phyloP scores from a whole-genome alignment of 2,797 vertebrate species.

The Emys orbicularis region DNA sequence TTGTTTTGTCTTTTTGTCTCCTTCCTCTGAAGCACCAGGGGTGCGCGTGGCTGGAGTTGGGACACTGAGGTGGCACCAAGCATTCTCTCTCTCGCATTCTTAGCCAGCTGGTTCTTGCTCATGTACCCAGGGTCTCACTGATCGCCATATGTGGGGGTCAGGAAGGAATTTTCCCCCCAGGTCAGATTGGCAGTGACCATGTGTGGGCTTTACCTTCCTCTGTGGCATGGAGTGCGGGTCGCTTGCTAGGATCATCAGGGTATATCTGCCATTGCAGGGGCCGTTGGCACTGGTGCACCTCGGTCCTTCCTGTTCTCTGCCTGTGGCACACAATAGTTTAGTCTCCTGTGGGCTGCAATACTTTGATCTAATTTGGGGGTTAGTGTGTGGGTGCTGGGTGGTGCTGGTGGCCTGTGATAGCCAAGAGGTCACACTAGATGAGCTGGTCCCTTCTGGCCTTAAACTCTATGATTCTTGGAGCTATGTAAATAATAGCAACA shows the following conservation, averaged over 20 bases:
- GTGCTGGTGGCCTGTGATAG: neutral
- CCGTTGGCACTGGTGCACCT: neutral
- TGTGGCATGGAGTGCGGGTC: neutral
- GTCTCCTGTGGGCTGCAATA: neutral
- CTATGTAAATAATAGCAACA: neutral
- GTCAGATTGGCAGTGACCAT: neutral
- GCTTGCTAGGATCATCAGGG: neutral
- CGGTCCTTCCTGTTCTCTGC: no score
- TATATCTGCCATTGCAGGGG: neutral
- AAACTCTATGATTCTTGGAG: neutral
- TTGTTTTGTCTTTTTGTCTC: neutral
- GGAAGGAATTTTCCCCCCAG: neutral
- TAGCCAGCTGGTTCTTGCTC: neutral
- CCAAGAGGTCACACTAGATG: neutral
- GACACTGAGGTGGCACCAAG: neutral
- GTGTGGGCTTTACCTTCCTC: neutral
- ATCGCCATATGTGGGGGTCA: neutral
- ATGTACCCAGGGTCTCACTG: neutral
- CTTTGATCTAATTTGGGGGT: neutral
- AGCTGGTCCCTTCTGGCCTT: neutral
- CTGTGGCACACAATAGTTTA: neutral
- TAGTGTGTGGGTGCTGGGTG: no score
- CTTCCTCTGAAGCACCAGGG: neutral
- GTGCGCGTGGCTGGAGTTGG: neutral
- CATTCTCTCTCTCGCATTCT: neutral